Evolutionary conservation across 2,888 invertebrate genomes (phyloP).

Genomic region (Diachrysia chrysitis): DNA sequence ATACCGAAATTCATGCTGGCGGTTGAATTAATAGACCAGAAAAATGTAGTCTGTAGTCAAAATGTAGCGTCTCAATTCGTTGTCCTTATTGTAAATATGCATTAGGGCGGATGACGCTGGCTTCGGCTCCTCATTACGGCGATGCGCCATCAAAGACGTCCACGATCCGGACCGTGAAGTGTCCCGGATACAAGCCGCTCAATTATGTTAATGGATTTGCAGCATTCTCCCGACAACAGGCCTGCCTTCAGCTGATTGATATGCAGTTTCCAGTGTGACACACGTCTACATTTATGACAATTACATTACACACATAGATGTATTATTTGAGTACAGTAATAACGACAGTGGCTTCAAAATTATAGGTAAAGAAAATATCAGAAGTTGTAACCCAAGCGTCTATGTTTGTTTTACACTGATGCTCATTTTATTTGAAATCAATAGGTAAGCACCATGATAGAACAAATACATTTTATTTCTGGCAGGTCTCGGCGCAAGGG

Average conservation of each 20-base stretch:
- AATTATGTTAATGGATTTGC: constrained; percentile 86
- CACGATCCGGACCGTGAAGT: constrained; percentile 79
- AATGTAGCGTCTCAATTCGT: constrained; percentile 65
- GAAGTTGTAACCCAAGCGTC: constrained; percentile 37
- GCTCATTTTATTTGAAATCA: constrained; percentile 81
- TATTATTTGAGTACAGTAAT: constrained; percentile 52
- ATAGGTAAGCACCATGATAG: constrained; percentile 72
- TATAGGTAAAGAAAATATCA: constrained; percentile 34
- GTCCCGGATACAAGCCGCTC: constrained; percentile 83
- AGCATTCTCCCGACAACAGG: constrained; percentile 76
- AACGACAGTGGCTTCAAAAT: constrained; percentile 36
- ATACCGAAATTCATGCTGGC: constrained; percentile 64
- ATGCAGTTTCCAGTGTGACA: constrained; percentile 66
- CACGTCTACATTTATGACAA: constrained; percentile 64
- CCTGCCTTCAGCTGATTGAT: constrained; percentile 76
- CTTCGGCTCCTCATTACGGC: constrained; percentile 80
- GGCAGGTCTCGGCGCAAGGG: constrained; percentile 76
- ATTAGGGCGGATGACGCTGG: constrained; percentile 77
- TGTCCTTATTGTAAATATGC: constrained; percentile 81
- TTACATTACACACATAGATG: constrained; percentile 58
- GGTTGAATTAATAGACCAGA: constrained; percentile 71
- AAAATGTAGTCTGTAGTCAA: constrained; percentile 68
- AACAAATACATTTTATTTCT: constrained; percentile 83
- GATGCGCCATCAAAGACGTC: constrained; percentile 83
- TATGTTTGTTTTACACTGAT: constrained; percentile 59